Evolutionary conservation across 2,797 vertebrate species (phyloP), one percentile per base, ranked within the genome.

Genomic region (Poeciliopsis paucimaculata): DNA sequence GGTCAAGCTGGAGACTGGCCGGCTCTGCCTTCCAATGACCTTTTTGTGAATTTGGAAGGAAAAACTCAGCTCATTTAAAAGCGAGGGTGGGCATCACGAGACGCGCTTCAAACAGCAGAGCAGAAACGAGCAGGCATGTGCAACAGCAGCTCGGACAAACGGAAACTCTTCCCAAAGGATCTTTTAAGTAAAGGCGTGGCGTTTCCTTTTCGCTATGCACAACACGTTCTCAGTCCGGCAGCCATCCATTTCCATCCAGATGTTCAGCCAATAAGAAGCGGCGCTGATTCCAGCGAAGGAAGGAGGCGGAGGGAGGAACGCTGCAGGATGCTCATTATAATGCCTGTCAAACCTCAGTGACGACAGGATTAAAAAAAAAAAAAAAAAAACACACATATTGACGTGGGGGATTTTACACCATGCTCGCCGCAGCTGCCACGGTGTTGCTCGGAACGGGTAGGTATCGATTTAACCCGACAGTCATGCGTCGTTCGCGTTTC

Each of bases 231-330:
- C 26, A 68, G 23, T 55, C n/a, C 5, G 79, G 74, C 84, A 76
- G 83, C 91, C 85, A 82, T 92, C 80, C 90, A 94, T 94, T 92
- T 94, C 94, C 93, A 88, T 92, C 94, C 95, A 96, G 95, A 96
- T 96, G 95, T 96, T 87, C 76, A 87, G 84, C 95, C 95, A 95
- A 95, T 95, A 87, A 89, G 89, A 74, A 78, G 77, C n/a, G 57
- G 62, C 9, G 83, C 86, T 87, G 91, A 79, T 78, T 87, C 88
- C 84, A 85, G 81, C 4, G 84, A 75, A 78, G 86, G 28, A 85
- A 91, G 89, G 91, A 94, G 92, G 92, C 80, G 90, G 93, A 88
- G 90, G 92, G 76, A 92, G 92, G 92, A 94, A 92, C 91, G 84
- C 88, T 76, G 87, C 84, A 87, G 88, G 95, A 95, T 96, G 95